These are phyloP conservation scores for Agriopis leucophaearia DNA, from an alignment of 2,888 invertebrate species.

Conservation along the genomic window DNA sequence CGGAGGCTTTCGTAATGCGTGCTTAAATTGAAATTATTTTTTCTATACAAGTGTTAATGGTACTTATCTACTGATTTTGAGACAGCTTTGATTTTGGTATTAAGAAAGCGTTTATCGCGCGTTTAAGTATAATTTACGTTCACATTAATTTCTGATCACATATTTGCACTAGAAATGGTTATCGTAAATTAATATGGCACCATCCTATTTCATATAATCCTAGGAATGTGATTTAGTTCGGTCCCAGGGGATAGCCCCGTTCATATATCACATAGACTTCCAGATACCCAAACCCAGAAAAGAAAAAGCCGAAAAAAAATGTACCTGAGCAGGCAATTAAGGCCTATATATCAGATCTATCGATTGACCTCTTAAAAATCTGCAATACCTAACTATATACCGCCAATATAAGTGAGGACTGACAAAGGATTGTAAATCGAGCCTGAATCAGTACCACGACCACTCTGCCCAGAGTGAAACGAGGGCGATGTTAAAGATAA, in stretches of 20 bases:
- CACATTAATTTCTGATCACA: background rate
- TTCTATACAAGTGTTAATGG: background rate
- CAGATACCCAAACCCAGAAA: background rate
- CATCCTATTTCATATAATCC: no score
- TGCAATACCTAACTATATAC: background rate
- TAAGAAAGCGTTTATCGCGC: background rate
- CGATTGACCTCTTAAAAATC: constrained; percentile 1
- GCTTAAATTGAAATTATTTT: constrained; percentile 22
- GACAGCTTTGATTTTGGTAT: constrained; percentile 1
- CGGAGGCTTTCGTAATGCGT: constrained; percentile 28
- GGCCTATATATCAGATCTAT: background rate
- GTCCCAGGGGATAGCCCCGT: background rate
- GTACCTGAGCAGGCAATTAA: background rate
- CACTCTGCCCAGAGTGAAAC: background rate
- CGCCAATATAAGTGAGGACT: background rate
- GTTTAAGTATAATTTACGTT: background rate
- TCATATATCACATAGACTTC: background rate
- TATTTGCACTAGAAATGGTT: background rate
- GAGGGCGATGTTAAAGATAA: background rate
- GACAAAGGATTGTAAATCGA: background rate
- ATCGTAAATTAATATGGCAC: background rate
- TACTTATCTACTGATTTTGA: constrained; percentile 6
- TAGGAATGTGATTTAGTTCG: background rate
- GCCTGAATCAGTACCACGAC: background rate
- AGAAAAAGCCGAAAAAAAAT: background rate